These are phyloP conservation scores for Dicrostonyx torquatus DNA, from an alignment of 2,797 vertebrate genomes.

Conservation along the genomic window DNA sequence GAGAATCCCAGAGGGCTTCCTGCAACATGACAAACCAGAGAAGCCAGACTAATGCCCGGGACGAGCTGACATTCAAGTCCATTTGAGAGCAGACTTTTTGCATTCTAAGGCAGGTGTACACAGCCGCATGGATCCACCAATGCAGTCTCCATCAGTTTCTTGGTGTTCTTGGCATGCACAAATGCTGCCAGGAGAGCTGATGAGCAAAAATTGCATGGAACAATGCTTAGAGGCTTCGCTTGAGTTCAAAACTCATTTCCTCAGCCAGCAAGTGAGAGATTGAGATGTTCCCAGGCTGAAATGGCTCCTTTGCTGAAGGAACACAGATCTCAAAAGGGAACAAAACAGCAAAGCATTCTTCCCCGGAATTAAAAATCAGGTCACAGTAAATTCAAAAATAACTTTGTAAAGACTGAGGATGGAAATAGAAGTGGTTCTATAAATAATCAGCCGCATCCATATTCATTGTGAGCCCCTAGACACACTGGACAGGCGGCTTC, in stretches of 20 bases:
- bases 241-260: conserved; percentile 36
- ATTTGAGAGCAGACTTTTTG: neutral
- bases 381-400: conserved; percentile 65
- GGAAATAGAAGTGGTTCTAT: conserved; percentile 64
- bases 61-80: neutral
- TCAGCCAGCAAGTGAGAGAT: conserved; percentile 15
- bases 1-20: neutral
- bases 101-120: neutral
- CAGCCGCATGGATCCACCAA: neutral
- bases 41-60: neutral
- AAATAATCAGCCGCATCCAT: conserved; percentile 77
- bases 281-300: neutral
- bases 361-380: conserved; percentile 66
- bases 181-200: conserved; percentile 12
- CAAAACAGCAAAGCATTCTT: conserved; percentile 33
- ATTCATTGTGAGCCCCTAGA: conserved; percentile 77
- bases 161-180: neutral
- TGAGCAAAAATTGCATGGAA: neutral
- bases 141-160: neutral
- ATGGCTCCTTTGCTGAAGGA: conserved; percentile 8
- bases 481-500: conserved; percentile 79
- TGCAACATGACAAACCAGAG: neutral
- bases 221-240: neutral
- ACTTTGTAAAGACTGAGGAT: conserved; percentile 67
- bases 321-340: conserved; percentile 27